Evolutionary conservation across 1,140 invertebrate genomes (phyloP), one percentile per base, ranked within the genome.

Genomic region (Holotrichia oblita): DNA sequence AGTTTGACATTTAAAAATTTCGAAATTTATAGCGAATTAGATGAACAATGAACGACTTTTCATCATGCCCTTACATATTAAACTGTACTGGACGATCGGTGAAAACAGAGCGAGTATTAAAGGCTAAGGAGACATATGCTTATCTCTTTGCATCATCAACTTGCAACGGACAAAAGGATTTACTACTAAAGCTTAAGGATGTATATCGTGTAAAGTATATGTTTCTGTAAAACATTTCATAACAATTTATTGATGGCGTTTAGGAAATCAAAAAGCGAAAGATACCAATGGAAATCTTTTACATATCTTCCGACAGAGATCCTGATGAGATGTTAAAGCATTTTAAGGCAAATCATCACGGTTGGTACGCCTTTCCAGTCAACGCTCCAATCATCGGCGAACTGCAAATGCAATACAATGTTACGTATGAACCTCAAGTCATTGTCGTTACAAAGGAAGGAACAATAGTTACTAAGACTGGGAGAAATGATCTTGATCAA

Each of bases 361-460:
- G 79, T 24, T 84, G 83, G 83, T 83, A 80, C 77, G 83, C 81
- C 41, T 72, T 84, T n/a, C 80, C 79, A 40, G 81, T 73, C 55
- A 78, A 79, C 20, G 77, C 79, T 6, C 14, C 59, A 20, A 64
- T 55, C n/a, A 72, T 77, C 17, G 42, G 34, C 17, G 79, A 77
- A 44, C 4, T 69, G 14, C 73, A 75, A n/a, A 77, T 72, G 22
- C 73, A 59, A 27, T 82, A 55, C 78, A 74, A 44, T 10, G 61
- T 82, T 22, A 80, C 80, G 0, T 48, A 61, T 59, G 69, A 80
- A 0, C 82, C 82, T 2, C 77, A 76, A 24, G 40, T 83, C 27
- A 76, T 79, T 24, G 82, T 83, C 0, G 61, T 82, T 0, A 80
- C 59, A 72, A 79, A 48, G 69, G 73, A 81, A 20, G 82, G 82